These are phyloP conservation scores for Eupithecia insigniata DNA, from an alignment of 2,888 invertebrate species.

Conservation along the genomic window DNA sequence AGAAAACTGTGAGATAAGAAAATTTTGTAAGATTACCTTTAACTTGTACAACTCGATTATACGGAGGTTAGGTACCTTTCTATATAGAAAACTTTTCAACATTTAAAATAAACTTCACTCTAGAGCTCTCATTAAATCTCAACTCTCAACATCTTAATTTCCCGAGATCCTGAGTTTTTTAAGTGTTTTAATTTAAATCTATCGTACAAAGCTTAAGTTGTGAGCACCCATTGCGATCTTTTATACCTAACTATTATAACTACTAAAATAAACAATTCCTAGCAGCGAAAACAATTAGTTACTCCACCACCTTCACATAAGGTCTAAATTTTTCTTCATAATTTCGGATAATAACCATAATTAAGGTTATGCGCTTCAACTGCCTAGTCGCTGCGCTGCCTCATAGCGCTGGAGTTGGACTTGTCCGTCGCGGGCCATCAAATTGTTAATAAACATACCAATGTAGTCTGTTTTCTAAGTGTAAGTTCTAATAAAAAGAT, in stretches of 20 bases:
- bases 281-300: neutral
- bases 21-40: neutral
- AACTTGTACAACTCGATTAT: neutral
- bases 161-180: neutral
- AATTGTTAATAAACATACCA: too few relatives aligned
- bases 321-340: neutral
- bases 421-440: too few relatives aligned
- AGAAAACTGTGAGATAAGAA: neutral
- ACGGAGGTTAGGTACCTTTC: neutral
- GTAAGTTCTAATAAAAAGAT: too few relatives aligned
- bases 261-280: neutral
- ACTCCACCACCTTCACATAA: neutral
- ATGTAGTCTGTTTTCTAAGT: too few relatives aligned
- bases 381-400: too few relatives aligned
- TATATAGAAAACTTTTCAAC: conserved; percentile 4
- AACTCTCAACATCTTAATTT: conserved; percentile 4
- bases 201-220: neutral
- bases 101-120: neutral
- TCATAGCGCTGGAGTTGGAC: too few relatives aligned
- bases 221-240: neutral
- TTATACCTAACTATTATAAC: neutral
- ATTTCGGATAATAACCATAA: too few relatives aligned
- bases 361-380: too few relatives aligned
- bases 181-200: neutral
- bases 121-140: neutral